Percentiles rank a stretch among this genome's conserved stretches.
phyloP scores from a whole-genome alignment of 2,888 invertebrate genomes.

The Ptilodon capucinus region DNA sequence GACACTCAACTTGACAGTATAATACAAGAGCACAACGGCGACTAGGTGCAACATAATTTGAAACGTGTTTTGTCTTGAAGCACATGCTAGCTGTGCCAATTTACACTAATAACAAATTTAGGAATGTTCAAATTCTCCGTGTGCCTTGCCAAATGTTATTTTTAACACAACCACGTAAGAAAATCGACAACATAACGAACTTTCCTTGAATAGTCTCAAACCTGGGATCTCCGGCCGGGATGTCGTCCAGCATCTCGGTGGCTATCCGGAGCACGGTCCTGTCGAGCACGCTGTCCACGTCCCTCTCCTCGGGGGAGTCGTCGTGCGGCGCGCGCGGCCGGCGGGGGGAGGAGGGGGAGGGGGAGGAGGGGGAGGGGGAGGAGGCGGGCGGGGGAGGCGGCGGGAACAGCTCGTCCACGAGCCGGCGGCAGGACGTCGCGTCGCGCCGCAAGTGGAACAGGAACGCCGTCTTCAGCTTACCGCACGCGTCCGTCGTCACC shows the following conservation, averaged over 20 bases:
- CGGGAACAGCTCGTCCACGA: slow-evolving; percentile 56
- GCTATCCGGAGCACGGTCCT: slow-evolving; percentile 81
- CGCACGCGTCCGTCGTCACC: slow-evolving; percentile 61
- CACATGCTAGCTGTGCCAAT: too few species aligned
- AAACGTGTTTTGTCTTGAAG: too few species aligned
- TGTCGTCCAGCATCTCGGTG: slow-evolving; percentile 91
- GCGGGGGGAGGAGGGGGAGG: slow-evolving; percentile 50
- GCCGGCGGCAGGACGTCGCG: slow-evolving; percentile 36
- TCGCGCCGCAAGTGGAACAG: slow-evolving; percentile 87
- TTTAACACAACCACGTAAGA: too few species aligned
- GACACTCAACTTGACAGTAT: too few species aligned
- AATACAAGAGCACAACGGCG: too few species aligned
- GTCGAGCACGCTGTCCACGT: slow-evolving; percentile 64
- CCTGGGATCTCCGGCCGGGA: slow-evolving; percentile 93
- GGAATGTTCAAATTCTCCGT: too few species aligned
- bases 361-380: slow-evolving; percentile 50
- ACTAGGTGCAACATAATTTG: too few species aligned
- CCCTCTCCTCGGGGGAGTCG: slow-evolving; percentile 15
- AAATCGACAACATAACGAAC: too few species aligned
- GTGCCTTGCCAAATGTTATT: too few species aligned
- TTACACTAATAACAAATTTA: too few species aligned
- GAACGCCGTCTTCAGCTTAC: slow-evolving; percentile 88
- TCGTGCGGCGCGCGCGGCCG: slow-evolving; percentile 36
- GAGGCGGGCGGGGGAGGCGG: slow-evolving; percentile 45
- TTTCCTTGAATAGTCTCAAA: too few species aligned